Base-by-base conservation (phyloP, 2,888 invertebrate genomes). In the Cyclophora punctaria region DNA sequence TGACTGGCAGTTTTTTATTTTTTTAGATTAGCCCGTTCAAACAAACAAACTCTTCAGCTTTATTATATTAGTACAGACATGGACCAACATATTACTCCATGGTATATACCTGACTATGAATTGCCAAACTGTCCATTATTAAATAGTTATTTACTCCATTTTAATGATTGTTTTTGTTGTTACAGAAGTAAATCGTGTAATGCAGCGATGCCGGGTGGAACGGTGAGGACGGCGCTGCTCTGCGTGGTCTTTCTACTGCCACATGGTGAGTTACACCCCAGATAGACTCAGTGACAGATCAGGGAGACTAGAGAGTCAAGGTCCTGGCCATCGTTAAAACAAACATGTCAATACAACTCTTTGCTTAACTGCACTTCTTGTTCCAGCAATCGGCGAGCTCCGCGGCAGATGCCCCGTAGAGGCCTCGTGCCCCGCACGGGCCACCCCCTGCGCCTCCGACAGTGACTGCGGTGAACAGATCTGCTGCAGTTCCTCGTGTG, bases 401-500 rank as follows among this genome's bases (percentile, higher is more conserved):
- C 70, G 67, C 69, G 89, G 89, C 3, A 73, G 87, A 63, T 89
- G 89, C 74, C 87, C 89, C 45, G 74, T 78, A 3, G 73, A 73
- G 52, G 74, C 74, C 34, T 50, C 80, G 2, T 93, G 93, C 57
- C 92, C 92, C 0, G 84, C 90, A 44, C 87, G 91, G 46, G 90
- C 92, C n/a, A 75, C 90, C 40, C 86, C 84, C 4, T 93, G 93
- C 75, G 75, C 71, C 40, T 78, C 83, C 44, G 92, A 92, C 62
- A 86, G 88, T 48, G 91, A 93, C 47, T 93, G 93, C 66, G 90
- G 89, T 4, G 85, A 90, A 47, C 91, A 92, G 59, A 89, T 91
- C 51, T 94, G 94, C 75, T 94, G 94, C 74, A 86, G 78, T 50
- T 93, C 93, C 20, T 89, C 91, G 0, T 94, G 94, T 66, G 93